A percentile compares a stretch with the other conserved stretches of the same genome.
Evolutionary conservation across 2,113 vertebrate genomes (phyloP).

Genomic region (Macrotis lagotis): DNA sequence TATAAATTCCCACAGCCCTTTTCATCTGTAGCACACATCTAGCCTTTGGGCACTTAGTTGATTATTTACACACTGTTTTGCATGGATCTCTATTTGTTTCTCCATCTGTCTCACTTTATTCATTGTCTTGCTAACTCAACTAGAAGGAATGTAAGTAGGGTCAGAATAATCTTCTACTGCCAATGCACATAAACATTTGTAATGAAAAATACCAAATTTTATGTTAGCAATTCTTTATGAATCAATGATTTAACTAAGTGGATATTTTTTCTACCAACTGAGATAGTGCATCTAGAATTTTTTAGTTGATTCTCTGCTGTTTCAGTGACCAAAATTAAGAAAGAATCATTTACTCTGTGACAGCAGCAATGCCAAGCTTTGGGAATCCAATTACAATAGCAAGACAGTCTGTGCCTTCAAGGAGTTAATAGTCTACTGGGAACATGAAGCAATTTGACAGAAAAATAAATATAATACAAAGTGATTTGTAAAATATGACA

Average conservation of each 20-base stretch:
- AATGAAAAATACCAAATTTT: not conserved
- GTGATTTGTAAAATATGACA: not conserved
- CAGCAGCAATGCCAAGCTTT: not conserved
- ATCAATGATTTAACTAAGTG: not conserved
- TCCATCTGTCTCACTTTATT: not conserved
- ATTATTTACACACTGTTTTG: not conserved
- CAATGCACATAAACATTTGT: not conserved
- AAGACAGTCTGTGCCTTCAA: not conserved
- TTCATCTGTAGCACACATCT: not conserved
- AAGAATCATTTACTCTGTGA: not conserved
- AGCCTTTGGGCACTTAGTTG: not conserved
- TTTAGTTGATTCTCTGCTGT: not conserved
- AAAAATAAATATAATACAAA: not conserved
- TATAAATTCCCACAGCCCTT: not conserved
- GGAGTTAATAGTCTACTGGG: not conserved
- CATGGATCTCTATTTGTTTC: not conserved
- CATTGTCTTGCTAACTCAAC: not conserved
- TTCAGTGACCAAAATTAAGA: not conserved
- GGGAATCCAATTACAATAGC: not conserved
- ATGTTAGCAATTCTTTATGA: not conserved
- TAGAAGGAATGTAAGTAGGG: not conserved
- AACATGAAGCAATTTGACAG: not conserved
- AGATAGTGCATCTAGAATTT: not conserved
- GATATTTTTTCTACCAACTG: not conserved
- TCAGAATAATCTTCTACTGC: not conserved